Conservation (phyloP, 92 coral and sea anemone genomes). For the Epizoanthus fatuus region DNA sequence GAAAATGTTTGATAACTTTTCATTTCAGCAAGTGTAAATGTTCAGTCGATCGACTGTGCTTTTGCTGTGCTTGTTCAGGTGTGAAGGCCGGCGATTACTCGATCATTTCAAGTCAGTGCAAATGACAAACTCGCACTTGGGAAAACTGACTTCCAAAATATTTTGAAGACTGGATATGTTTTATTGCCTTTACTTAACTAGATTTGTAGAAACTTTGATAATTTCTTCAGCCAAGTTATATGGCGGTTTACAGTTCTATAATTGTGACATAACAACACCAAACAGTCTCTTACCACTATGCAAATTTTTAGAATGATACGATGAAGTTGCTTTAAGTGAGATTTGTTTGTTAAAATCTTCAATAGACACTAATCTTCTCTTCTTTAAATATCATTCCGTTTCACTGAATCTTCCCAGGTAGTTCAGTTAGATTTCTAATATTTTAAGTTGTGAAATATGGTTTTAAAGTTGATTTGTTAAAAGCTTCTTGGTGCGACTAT, state of each 20-base stretch:
- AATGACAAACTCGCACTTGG: not conserved
- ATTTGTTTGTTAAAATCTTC: constrained; percentile 9
- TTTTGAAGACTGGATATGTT: too few species aligned
- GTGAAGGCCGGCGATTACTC: constrained; percentile 31
- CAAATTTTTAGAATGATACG: constrained; percentile 37
- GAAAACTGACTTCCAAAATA: too few species aligned
- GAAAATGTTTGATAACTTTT: not conserved
- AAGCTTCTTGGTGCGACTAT: too few species aligned
- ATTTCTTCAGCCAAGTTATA: not conserved
- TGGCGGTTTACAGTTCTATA: constrained; percentile 12
- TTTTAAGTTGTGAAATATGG: too few species aligned
- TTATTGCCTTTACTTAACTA: too few species aligned
- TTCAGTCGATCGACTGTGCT: constrained; percentile 16
- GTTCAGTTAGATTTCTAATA: too few species aligned
- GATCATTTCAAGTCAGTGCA: constrained; percentile 30
- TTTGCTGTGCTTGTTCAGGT: constrained; percentile 29
- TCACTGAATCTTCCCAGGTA: too few species aligned
- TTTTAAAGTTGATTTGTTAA: too few species aligned
- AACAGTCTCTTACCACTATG: constrained; percentile 6
- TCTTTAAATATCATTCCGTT: too few species aligned
- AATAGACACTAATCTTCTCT: too few species aligned
- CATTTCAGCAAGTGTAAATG: constrained; percentile 13
- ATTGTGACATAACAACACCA: constrained; percentile 17
- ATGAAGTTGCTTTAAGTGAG: not conserved
- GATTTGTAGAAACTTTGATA: too few species aligned